Percentiles rank a stretch among this genome's conserved stretches.
These are phyloP conservation scores for Melikaiella ostensackeni DNA, from an alignment of 2,888 invertebrate genomes.

Conservation along the genomic window DNA sequence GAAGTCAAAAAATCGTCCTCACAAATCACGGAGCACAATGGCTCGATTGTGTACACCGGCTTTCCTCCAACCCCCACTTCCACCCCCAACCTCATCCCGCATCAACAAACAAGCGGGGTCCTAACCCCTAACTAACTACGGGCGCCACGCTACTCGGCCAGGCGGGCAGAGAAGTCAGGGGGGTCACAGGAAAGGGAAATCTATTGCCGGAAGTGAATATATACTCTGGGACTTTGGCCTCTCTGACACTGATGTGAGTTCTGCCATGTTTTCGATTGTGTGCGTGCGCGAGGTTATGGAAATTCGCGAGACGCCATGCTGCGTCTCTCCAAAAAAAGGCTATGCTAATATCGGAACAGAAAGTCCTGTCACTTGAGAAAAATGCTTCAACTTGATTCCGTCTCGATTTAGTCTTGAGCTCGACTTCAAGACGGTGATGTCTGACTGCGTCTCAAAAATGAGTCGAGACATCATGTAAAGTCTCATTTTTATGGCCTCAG, in stretches of 20 bases:
- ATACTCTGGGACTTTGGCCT: constrained; percentile 68
- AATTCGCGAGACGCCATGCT: constrained; percentile 64
- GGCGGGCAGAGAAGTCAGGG: constrained; percentile 49
- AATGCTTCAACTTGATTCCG: too few relatives aligned
- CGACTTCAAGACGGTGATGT: too few relatives aligned
- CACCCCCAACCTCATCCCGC: constrained; percentile 46
- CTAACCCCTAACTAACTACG: constrained; percentile 69
- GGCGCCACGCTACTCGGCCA: constrained; percentile 54
- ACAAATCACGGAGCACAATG: constrained; percentile 76
- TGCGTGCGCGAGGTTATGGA: constrained; percentile 67
- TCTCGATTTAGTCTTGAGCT: too few relatives aligned
- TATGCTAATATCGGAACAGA: constrained; percentile 9
- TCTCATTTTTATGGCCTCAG: too few relatives aligned
- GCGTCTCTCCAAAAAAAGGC: neutral
- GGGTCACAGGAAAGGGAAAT: constrained; percentile 68
- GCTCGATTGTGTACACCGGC: constrained; percentile 72
- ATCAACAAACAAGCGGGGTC: constrained; percentile 60
- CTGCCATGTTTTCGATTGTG: constrained; percentile 54
- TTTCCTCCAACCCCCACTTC: constrained; percentile 49
- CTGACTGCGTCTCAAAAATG: too few relatives aligned
- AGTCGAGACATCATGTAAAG: too few relatives aligned
- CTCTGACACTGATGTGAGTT: constrained; percentile 48
- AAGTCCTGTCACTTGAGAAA: too few relatives aligned
- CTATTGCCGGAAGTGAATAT: constrained; percentile 77
- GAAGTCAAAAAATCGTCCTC: constrained; percentile 76